Base-by-base conservation (phyloP, 2,797 vertebrate genomes). In the Pteropus rufus region DNA sequence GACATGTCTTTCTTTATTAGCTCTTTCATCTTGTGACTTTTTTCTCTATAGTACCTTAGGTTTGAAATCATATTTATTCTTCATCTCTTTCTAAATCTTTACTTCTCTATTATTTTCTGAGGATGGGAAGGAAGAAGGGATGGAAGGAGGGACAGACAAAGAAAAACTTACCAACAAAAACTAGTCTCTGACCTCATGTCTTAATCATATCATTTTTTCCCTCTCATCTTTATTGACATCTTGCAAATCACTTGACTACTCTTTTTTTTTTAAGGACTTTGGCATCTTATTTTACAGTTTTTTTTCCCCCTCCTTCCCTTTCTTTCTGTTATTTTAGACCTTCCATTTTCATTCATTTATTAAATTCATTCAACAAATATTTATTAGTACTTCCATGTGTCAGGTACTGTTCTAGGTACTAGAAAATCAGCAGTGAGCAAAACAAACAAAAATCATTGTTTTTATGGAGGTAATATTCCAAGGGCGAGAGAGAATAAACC, bases 301-400 rank as follows among this genome's bases (percentile, higher is more conserved):
- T 36, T 36, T 44, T 49, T 19, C 2, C 5, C 1, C 11, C 7
- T 34, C 10, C 26, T 72, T 91, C 41, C 7, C 39, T 89, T 54
- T 54, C 19, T n/a, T 39, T 64, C 10, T 52, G n/a, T 56, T 75
- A 39, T 67, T 92, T 85, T 89, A 34, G 41, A 24, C 24, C 46
- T 49, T 49, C 46, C 16, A 80, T 88, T 65, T 93, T 94, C 23
- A 39, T 94, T 96, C 52, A 62, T 81, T 93, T 87, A 80, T 90
- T 92, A 81, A 79, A 82, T 93, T 75, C 9, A 69, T 58, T 77
- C 54, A 86, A n/a, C 14, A 52, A 69, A 46, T 76, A 62, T 56
- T 72, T 82, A 39, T 62, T 24, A 81, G 15, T 72, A 89, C 41
- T 91, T 94, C 62, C 26, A 0, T 49, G 19, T 73, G 39, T 91